Evolutionary conservation across 2,797 vertebrate species (phyloP).

Genomic region (Synaphobranchus kaupii): DNA sequence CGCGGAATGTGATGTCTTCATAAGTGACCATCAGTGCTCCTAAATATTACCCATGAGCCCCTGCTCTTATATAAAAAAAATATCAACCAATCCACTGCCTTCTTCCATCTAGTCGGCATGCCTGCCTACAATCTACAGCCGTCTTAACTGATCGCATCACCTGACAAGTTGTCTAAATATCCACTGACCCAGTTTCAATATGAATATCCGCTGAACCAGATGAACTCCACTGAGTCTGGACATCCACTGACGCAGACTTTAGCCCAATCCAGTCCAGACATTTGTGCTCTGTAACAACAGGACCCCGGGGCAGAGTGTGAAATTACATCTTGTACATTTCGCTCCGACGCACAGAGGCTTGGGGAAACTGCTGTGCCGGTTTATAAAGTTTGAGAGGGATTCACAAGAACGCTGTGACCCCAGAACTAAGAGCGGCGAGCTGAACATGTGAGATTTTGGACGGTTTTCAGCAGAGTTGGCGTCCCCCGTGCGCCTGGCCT

Average conservation of each 20-base stretch:
- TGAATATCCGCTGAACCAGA: neutral
- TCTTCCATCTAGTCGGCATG: neutral
- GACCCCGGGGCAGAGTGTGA: neutral
- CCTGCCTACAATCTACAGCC: neutral
- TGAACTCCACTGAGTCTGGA: neutral
- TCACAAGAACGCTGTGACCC: neutral
- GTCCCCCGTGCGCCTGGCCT: neutral
- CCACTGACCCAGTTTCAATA: neutral
- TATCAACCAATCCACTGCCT: neutral
- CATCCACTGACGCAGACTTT: neutral
- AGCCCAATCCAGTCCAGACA: neutral
- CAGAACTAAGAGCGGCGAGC: constrained; percentile 12
- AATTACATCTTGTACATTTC: neutral
- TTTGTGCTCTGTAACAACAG: neutral
- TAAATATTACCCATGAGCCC: neutral
- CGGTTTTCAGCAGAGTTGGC: neutral
- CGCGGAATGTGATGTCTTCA: neutral
- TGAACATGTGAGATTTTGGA: constrained; percentile 6
- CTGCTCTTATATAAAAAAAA: neutral
- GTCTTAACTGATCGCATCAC: neutral
- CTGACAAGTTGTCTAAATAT: neutral
- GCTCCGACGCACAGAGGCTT: neutral
- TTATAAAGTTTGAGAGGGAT: neutral
- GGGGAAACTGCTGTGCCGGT: constrained; percentile 13
- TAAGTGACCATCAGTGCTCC: neutral